Conservation (phyloP, 92 coral and sea anemone species). For the Diadumene lineata region DNA sequence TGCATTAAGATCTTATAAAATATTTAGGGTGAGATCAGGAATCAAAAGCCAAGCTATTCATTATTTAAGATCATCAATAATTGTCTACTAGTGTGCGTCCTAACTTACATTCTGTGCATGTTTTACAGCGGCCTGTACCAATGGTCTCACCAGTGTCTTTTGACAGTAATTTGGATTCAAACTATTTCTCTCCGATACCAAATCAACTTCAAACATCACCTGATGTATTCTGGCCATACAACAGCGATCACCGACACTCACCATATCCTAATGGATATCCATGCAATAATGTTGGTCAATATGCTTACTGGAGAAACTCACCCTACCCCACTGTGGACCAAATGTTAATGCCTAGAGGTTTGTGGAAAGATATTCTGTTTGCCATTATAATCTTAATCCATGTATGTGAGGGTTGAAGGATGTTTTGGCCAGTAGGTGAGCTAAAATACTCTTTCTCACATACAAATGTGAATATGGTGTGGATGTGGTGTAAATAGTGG, state of each 20-base stretch:
- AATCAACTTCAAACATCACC: slow-evolving; percentile 37
- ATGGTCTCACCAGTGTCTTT: slow-evolving; percentile 42
- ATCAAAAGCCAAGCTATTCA: too few species aligned
- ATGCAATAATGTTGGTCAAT: slow-evolving; percentile 27
- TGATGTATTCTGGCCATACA: slow-evolving; percentile 39
- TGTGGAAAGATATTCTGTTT: too few species aligned
- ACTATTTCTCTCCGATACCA: slow-evolving; percentile 23
- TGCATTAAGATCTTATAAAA: too few species aligned
- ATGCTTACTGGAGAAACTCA: slow-evolving; percentile 40
- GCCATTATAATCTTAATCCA: too few species aligned
- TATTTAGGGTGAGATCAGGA: too few species aligned
- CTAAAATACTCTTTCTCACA: too few species aligned
- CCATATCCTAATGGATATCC: slow-evolving; percentile 25
- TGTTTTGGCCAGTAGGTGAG: too few species aligned
- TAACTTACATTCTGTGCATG: too few species aligned
- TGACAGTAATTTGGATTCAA: slow-evolving; percentile 22
- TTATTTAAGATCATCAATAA: neutral
- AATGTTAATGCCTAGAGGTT: slow-evolving; percentile 41
- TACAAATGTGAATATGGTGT: too few species aligned
- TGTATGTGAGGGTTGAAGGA: too few species aligned
- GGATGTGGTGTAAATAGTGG: too few species aligned
- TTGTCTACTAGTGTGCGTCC: neutral
- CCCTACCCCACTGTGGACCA: slow-evolving; percentile 45
- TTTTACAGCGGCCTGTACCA: slow-evolving; percentile 25
- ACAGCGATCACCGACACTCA: slow-evolving; percentile 21